Percentiles rank a stretch among this genome's conserved stretches.
These are phyloP conservation scores for Chymomyza procnemis DNA, from an alignment of 2,888 invertebrate species.

Conservation along the genomic window DNA sequence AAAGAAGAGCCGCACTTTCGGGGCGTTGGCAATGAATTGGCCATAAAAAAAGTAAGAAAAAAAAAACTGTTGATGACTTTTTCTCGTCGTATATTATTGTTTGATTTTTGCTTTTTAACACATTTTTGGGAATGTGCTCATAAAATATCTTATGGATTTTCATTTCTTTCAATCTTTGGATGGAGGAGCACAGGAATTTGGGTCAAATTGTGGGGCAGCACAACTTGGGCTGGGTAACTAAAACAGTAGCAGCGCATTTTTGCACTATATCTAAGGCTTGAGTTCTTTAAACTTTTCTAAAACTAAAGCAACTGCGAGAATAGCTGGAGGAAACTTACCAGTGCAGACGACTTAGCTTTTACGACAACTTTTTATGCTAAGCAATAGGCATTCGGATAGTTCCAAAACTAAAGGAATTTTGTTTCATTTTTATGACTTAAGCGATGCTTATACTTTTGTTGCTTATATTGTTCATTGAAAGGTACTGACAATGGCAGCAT, in stretches of 20 bases:
- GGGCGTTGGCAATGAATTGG: constrained; percentile 27
- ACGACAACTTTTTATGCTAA: constrained; percentile 42
- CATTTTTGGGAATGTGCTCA: constrained; percentile 34
- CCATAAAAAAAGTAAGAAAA: constrained; percentile 17
- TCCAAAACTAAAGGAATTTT: constrained; percentile 51
- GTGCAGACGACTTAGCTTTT: constrained; percentile 29
- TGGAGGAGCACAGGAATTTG: constrained; percentile 40
- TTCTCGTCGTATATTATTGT: constrained; percentile 30
- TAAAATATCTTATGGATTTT: constrained; percentile 17
- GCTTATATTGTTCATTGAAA: neutral
- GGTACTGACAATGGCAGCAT: neutral
- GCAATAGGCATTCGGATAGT: constrained; percentile 7
- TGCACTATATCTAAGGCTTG: neutral
- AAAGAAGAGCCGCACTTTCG: too few relatives aligned
- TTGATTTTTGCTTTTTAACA: constrained; percentile 46
- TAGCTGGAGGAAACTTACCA: neutral
- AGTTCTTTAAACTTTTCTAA: too few relatives aligned
- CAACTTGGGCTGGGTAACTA: neutral
- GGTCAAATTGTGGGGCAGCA: constrained; percentile 37
- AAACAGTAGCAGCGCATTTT: neutral
- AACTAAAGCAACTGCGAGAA: neutral
- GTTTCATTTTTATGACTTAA: constrained; percentile 42
- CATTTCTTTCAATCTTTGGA: neutral
- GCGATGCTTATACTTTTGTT: neutral
- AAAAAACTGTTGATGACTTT: constrained; percentile 48